Percentiles rank a stretch among this genome's conserved stretches.
phyloP scores from a whole-genome alignment of 2,888 invertebrate species.

The Carterocephalus palaemon region DNA sequence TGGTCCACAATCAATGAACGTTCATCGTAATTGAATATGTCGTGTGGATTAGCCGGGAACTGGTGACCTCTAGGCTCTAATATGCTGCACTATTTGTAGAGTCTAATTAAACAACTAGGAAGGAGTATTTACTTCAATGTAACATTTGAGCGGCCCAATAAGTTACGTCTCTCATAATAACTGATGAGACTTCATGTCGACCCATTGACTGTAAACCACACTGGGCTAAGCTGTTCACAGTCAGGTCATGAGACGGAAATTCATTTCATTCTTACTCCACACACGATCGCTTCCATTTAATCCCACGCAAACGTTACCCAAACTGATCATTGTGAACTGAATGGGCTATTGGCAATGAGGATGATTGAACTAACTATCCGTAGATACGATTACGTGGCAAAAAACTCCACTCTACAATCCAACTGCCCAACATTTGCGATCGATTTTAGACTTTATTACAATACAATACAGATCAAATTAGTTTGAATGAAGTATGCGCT shows the following conservation, averaged over 20 bases:
- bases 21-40: slow-evolving; percentile 40
- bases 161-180: too few relatives aligned
- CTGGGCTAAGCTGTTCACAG: too few relatives aligned
- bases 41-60: slow-evolving; percentile 14
- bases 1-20: slow-evolving; percentile 53
- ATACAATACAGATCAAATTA: slow-evolving; percentile 2
- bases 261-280: background rate
- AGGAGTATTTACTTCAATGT: too few relatives aligned
- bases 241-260: too few relatives aligned
- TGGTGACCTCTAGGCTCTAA: too few relatives aligned
- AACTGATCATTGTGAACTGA: slow-evolving; percentile 68
- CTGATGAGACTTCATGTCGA: too few relatives aligned
- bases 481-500: background rate
- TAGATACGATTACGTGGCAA: slow-evolving; percentile 34
- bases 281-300: slow-evolving; percentile 1
- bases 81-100: too few relatives aligned
- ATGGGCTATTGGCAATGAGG: slow-evolving; percentile 68
- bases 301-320: slow-evolving; percentile 10
- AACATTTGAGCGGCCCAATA: too few relatives aligned
- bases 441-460: slow-evolving; percentile 13
- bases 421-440: background rate
- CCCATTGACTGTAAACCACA: too few relatives aligned
- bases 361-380: slow-evolving; percentile 50
- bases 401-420: slow-evolving; percentile 21
- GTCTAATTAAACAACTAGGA: too few relatives aligned